Percentiles rank a stretch among this genome's conserved stretches.
Evolutionary conservation across 2,888 invertebrate genomes (phyloP).

Genomic region (Ophion costatus): DNA sequence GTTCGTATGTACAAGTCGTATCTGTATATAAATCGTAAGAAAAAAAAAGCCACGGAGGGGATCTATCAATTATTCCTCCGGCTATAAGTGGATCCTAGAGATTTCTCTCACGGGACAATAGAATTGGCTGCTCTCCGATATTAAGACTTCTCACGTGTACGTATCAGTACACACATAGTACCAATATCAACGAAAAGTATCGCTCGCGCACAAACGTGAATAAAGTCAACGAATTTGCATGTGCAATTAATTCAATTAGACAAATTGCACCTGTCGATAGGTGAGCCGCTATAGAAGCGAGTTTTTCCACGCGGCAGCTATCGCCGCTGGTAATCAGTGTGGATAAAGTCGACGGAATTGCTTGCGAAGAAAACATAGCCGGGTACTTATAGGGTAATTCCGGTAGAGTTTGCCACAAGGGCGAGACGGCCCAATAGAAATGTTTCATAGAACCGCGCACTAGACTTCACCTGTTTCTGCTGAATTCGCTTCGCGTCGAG

Average conservation of each 20-base stretch:
- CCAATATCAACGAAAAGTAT: conserved; percentile 16
- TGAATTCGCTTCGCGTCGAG: no score
- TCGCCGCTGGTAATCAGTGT: not conserved
- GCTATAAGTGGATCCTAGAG: conserved; percentile 77
- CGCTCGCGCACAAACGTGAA: conserved; percentile 48
- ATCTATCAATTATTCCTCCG: conserved; percentile 81
- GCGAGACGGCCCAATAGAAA: no score
- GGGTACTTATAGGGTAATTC: no score
- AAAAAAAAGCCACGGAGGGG: conserved; percentile 62
- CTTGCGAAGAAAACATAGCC: not conserved
- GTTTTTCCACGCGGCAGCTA: not conserved
- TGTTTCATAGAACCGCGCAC: no score
- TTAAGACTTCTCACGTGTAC: conserved; percentile 34
- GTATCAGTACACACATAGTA: conserved; percentile 14
- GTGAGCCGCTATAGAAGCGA: not conserved
- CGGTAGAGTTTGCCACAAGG: no score
- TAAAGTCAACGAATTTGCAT: conserved; percentile 73
- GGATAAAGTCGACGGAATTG: not conserved
- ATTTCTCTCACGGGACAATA: conserved; percentile 76
- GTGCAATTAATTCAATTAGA: conserved; percentile 77
- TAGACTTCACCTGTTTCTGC: no score
- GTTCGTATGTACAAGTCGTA: not conserved
- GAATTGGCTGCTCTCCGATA: conserved; percentile 74
- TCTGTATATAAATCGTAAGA: not conserved
- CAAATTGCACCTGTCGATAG: conserved; percentile 59